Conservation (phyloP, 2,797 vertebrate species). For the Poecilia wingei region DNA sequence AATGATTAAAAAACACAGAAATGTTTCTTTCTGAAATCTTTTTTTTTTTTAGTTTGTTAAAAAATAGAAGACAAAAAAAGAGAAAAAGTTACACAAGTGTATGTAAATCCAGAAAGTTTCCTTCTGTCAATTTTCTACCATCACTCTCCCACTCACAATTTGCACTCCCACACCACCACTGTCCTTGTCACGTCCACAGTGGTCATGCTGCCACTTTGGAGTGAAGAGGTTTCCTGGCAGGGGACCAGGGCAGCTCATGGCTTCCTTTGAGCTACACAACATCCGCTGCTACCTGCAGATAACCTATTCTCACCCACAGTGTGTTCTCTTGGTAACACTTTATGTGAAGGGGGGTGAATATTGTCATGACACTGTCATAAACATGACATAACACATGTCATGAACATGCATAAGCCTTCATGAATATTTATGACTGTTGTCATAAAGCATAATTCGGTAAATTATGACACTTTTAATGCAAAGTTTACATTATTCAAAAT, state of each 20-base stretch:
- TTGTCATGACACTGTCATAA: too few relatives aligned
- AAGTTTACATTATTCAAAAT: too few relatives aligned
- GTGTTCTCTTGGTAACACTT: not conserved
- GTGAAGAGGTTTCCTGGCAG: conserved; percentile 71
- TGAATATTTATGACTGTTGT: too few relatives aligned
- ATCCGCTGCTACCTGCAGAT: conserved; percentile 65
- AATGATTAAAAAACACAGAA: too few relatives aligned
- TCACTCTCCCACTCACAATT: not conserved
- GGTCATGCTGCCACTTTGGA: conserved; percentile 40
- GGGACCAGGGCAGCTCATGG: conserved; percentile 62
- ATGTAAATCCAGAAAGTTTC: not conserved
- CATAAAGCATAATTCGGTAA: too few relatives aligned
- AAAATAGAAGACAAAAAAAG: too few relatives aligned
- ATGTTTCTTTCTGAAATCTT: not conserved
- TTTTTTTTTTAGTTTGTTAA: too few relatives aligned
- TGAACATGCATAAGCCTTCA: too few relatives aligned
- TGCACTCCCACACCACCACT: not conserved
- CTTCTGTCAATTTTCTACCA: conserved; percentile 10
- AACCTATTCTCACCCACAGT: conserved; percentile 35
- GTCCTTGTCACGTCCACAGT: conserved; percentile 70
- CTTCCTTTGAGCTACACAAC: conserved; percentile 61
- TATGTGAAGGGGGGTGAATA: too few relatives aligned
- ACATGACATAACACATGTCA: too few relatives aligned
- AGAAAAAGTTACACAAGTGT: not conserved
- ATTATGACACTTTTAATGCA: too few relatives aligned